Base-by-base conservation (phyloP, 1,140 invertebrate genomes). In the Drosophila equinoxialis region DNA sequence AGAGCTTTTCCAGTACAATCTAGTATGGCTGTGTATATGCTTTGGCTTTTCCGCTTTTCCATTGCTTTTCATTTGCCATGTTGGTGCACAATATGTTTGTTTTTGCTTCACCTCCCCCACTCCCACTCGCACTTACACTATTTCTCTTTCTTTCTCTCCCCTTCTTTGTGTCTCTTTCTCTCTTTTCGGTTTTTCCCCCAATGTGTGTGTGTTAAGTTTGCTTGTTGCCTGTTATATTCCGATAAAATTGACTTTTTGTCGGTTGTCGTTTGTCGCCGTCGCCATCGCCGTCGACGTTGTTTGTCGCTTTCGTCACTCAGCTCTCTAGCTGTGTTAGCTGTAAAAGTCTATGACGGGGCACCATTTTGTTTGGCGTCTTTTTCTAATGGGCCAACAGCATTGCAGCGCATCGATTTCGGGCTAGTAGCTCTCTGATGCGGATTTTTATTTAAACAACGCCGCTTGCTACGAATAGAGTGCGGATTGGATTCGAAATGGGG, bases 211-310 rank as follows among this genome's bases (percentile, higher is more conserved):
- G 61, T 42, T 57, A 51, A 51, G 59, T 54, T 68, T 89, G 69
- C 83, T 87, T 84, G 37, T 76, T 80, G 81, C 84, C 84, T 89
- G 84, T 89, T 89, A 86, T 71, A 84, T 90, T 89, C 81, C 85
- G 81, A 85, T 90, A 90, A 89, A 89, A 89, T 89, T 89, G 84
- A 89, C 84, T 89, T 89, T 89, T 89, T 89, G 80, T 87, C 64
- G 80, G 68, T 80, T 68, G 71, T 68, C 77, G 68, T 74, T 20
- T 17, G 42, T 64, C 63, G 13, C 41, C 57, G 54, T 33, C 30
- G 45, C 10, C 45, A 1, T 20, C 1, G 20, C 23, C 23, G 62
- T 58, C 7, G 63, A 13, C 48, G 66, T 66, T 64, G 62, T 70
- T 77, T 65, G 67, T 65, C 64, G 65, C 67, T 66, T 48, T 66